A percentile compares a stretch with the other conserved stretches of the same genome.
Conservation (phyloP, 2,888 invertebrate species). For the Nomada fabriciana region DNA sequence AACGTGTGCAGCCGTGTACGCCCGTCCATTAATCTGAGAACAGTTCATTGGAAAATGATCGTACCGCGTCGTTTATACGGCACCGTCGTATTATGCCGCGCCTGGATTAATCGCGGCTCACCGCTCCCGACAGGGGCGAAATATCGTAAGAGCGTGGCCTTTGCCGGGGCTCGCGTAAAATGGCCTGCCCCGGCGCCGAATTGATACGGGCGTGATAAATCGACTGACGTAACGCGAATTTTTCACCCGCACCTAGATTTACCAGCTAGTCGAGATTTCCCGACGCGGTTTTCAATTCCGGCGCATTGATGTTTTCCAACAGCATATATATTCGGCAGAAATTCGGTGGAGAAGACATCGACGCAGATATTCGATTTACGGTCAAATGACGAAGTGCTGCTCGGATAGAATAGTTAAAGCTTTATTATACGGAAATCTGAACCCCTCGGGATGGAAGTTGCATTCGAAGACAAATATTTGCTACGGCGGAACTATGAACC, state of each 20-base stretch:
- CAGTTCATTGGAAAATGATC: slow-evolving; percentile 70
- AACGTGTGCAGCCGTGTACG: background rate
- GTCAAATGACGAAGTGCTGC: background rate
- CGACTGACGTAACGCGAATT: background rate
- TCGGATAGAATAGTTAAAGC: background rate
- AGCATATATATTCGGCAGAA: too few relatives aligned
- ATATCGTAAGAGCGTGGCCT: slow-evolving; percentile 56
- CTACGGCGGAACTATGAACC: background rate
- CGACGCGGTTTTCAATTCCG: background rate
- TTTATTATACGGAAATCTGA: background rate
- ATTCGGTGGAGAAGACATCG: too few relatives aligned
- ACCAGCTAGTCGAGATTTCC: background rate
- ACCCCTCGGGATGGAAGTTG: background rate
- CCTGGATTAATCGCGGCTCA: slow-evolving; percentile 64
- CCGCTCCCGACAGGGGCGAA: slow-evolving; percentile 46
- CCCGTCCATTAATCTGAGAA: slow-evolving; percentile 69
- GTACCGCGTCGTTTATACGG: slow-evolving; percentile 50
- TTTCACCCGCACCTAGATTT: background rate
- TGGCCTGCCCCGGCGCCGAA: slow-evolving; percentile 10
- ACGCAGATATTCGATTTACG: background rate
- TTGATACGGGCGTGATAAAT: slow-evolving; percentile 23
- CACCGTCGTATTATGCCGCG: slow-evolving; percentile 56
- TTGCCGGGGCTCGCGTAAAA: slow-evolving; percentile 21
- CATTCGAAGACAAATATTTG: slow-evolving; percentile 4
- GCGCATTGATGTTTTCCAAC: background rate